Evolutionary conservation across 2,888 invertebrate genomes (phyloP), one percentile per base, ranked within the genome.

Genomic region (Acleris cristana): DNA sequence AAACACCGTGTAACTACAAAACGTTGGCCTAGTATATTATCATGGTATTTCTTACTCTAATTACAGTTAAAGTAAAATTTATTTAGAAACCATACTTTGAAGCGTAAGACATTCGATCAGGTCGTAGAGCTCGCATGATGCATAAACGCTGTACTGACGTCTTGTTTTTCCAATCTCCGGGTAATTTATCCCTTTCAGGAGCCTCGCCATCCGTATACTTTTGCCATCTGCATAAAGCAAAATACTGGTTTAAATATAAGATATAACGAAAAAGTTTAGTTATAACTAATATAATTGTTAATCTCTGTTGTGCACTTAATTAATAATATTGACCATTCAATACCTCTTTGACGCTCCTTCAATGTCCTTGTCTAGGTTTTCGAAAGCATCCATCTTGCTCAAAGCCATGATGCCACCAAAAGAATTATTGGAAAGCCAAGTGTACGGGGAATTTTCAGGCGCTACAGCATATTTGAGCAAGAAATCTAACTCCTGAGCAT

Each of bases 81-180:
- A 40, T 12, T 14, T 14, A 74, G 62, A 59, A 16, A 51, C n/a
- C 71, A n/a, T 76, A 96, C 96, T 90, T 90, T 58, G 98, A 95
- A 16, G 98, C 98, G 79, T 99, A 98, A 0, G 98, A 97, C 98
- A 99, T 98, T 74, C 99, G 94, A 88, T 99, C 99, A 0, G 98
- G 96, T 54, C 99, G 92, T 61, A 99, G 91, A 21, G 98, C 97
- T 68, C 99, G 93, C 96, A 99, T 96, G 84, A 99, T 98, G 79
- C 98, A 98, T 6, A 99, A 92, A 71, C 96, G 94, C 83, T 99
- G 98, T 56, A 99, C 87, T 0, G 97, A 92, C 0, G 95, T 93
- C 85, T 98, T 98, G 79, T 96, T 96, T 84, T 98, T 99, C 99
- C 99, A 99, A 81, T 99, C 99, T 69, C 98, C 98, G 0, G 99